Base-by-base conservation (phyloP, 2,888 invertebrate species). In the Oxytorus armatus region DNA sequence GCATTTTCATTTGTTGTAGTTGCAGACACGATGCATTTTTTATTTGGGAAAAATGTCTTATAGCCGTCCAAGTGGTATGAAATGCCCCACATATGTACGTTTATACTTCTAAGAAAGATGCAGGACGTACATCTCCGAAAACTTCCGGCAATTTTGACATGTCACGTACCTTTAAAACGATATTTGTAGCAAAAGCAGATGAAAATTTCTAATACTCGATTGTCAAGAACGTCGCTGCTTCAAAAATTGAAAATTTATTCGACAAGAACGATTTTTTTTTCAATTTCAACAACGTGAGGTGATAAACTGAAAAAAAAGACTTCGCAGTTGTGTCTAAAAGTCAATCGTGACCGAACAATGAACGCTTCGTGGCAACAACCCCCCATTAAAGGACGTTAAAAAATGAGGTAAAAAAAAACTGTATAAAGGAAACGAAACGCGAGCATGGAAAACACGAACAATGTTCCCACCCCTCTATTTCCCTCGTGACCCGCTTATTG, bases 311-410 rank as follows among this genome's bases (percentile, higher is more conserved):
- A 63, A 47, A 47, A 69, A 44, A 16, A n/a, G n/a, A n/a, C n/a
- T n/a, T 16, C 21, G n/a, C 59, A 23, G 25, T 8, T 11, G 14
- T 5, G 42, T 49, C 42, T 36, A 47, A 29, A 68, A 76, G 68
- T 76, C 76, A 51, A 36, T 42, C 21, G 36, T 25, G 21, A 21
- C 29, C 68, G 61, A 44, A 77, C 76, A 55, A 63, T 55, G 42
- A 10, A n/a, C n/a, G 29, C 11, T 1, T 16, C 42, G 33, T 4
- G 29, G 33, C 63, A 65, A 65, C 36, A 74, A 65, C 11, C 55
- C 11, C 55, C 14, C 33, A 33, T 29, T 16, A 14, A 61, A 77
- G 53, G 49, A 59, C 16, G 25, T 10, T 16, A 16, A 18, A 23
- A 36, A 53, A n/a, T 33, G 25, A 49, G 7, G 36, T 16, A 59